Percentiles rank a stretch among this genome's conserved stretches.
phyloP scores from a whole-genome alignment of 2,888 invertebrate species.

The Mechanitis messenoides region DNA sequence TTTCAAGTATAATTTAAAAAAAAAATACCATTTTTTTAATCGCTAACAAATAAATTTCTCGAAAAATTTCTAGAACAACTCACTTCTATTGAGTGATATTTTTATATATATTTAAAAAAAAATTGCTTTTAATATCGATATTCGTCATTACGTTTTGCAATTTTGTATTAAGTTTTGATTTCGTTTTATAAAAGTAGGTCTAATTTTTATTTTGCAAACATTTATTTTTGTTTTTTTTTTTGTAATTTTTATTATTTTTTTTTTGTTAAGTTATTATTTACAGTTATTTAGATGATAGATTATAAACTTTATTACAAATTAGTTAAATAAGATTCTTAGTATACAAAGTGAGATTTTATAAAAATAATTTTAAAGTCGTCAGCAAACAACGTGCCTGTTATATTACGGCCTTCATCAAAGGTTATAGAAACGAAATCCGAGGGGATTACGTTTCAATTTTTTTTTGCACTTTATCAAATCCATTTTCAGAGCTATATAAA shows the following conservation, averaged over 20 bases:
- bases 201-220: too few species aligned
- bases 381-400: not conserved
- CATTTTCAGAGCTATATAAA: not conserved
- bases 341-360: not conserved
- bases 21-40: too few species aligned
- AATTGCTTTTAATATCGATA: conserved; percentile 20
- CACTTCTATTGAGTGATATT: conserved; percentile 57
- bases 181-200: too few species aligned
- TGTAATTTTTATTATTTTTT: too few species aligned
- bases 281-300: too few species aligned
- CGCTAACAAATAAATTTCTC: too few species aligned
- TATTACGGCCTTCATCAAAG: conserved; percentile 1
- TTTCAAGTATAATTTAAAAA: too few species aligned
- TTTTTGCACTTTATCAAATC: conserved; percentile 2
- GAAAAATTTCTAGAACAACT: conserved; percentile 48
- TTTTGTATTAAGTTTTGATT: too few species aligned
- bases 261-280: too few species aligned
- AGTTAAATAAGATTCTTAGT: too few species aligned
- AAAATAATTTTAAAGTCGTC: not conserved
- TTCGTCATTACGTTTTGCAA: conserved; percentile 3
- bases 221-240: too few species aligned
- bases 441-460: conserved; percentile 5
- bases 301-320: too few species aligned
- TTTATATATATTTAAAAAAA: conserved; percentile 27
- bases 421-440: conserved; percentile 3